Evolutionary conservation across 1,140 invertebrate genomes (phyloP).

Genomic region (Conus ventricosus): DNA sequence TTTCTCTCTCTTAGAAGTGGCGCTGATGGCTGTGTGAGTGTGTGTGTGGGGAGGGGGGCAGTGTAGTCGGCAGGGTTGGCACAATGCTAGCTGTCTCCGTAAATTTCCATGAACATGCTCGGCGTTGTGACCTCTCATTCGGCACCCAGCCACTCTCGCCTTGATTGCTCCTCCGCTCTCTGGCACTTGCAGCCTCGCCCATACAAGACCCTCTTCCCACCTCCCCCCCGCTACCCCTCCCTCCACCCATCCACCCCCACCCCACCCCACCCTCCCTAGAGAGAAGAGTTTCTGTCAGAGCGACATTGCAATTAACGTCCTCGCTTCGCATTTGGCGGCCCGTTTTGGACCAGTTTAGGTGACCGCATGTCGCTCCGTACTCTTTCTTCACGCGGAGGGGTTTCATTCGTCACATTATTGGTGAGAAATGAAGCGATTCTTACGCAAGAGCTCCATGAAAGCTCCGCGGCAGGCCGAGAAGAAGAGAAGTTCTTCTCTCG

Average conservation of each 20-base stretch:
- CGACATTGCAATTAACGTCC: background rate
- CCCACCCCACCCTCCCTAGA: too few species aligned
- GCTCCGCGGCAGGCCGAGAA: background rate
- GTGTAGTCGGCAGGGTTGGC: background rate
- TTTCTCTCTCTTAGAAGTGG: too few species aligned
- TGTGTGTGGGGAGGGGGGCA: too few species aligned
- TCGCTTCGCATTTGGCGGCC: background rate
- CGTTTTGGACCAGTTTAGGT: background rate
- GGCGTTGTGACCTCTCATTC: background rate
- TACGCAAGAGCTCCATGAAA: background rate
- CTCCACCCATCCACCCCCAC: too few species aligned
- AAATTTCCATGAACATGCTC: background rate
- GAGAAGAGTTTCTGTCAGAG: background rate
- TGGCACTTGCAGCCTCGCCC: too few species aligned
- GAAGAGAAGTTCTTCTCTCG: background rate
- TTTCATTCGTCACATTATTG: background rate
- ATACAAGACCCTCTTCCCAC: too few species aligned
- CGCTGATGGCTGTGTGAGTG: too few species aligned
- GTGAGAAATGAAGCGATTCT: slow-evolving; percentile 2
- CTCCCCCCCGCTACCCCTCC: too few species aligned
- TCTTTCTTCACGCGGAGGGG: background rate
- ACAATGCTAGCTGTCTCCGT: background rate
- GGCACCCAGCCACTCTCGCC: background rate
- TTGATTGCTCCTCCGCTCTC: background rate
- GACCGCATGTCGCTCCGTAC: background rate